phyloP scores from a whole-genome alignment of 2,888 invertebrate species.

The Pachymerium ferrugineum region DNA sequence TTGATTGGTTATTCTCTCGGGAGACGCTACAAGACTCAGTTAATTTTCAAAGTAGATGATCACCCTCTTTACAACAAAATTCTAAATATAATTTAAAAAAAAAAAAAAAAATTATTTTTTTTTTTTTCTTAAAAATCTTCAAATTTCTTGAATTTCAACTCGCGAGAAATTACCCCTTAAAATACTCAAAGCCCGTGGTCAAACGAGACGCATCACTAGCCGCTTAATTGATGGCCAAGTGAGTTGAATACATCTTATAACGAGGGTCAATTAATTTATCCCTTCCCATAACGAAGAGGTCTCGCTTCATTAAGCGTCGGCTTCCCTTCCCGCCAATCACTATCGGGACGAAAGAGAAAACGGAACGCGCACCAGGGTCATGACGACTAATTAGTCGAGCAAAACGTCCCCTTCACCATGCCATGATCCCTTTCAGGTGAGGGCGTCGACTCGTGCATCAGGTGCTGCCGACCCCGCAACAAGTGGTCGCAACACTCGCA shows the following conservation, averaged over 20 bases:
- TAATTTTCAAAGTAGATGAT: background rate
- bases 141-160: no score
- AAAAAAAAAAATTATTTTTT: background rate
- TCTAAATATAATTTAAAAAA: background rate
- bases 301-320: background rate
- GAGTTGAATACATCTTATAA: background rate
- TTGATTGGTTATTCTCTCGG: conserved; percentile 2
- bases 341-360: background rate
- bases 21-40: background rate
- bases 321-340: background rate
- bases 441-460: background rate
- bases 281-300: background rate
- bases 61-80: background rate
- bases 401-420: background rate
- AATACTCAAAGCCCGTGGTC: background rate
- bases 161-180: no score
- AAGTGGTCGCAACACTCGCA: background rate
- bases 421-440: background rate
- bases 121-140: no score
- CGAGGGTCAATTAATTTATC: conserved; percentile 13
- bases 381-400: background rate
- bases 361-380: background rate
- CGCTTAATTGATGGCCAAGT: background rate
- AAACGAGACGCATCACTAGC: background rate
- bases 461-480: background rate